Conservation (phyloP, 2,113 vertebrate species). For the Eretmochelys imbricata region DNA sequence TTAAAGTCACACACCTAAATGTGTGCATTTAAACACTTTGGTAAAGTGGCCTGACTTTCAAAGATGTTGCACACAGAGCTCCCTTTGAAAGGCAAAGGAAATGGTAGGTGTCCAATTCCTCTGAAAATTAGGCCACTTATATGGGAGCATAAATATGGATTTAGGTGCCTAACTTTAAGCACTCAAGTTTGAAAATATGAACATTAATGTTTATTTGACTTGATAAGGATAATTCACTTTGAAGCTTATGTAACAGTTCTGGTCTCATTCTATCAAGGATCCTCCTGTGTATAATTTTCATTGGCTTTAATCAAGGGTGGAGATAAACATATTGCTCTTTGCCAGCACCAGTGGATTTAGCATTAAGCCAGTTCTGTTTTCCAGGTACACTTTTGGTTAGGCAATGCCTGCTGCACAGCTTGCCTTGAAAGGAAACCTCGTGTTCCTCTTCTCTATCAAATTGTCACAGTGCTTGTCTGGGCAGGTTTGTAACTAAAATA, state of each 20-base stretch:
- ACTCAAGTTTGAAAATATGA: not conserved
- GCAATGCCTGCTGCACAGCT: not conserved
- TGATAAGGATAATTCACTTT: conserved; percentile 48
- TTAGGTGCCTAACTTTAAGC: conserved; percentile 11
- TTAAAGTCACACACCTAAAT: not conserved
- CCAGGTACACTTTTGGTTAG: not conserved
- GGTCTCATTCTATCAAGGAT: not conserved
- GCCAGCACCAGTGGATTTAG: not conserved
- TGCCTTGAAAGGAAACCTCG: conserved; percentile 37
- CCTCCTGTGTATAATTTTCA: accelerated
- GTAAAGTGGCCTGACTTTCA: not conserved
- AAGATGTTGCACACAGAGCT: not conserved
- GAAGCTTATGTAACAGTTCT: not conserved
- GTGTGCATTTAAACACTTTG: not conserved
- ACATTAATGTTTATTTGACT: conserved; percentile 20
- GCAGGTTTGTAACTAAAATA: not conserved
- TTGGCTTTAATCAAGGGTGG: not conserved
- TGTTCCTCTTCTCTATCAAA: not conserved
- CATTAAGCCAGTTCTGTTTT: not conserved
- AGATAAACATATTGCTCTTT: not conserved
- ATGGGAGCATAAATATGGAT: not conserved
- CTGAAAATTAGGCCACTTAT: not conserved
- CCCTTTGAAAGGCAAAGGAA: conserved; percentile 6
- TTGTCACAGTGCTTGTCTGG: not conserved
- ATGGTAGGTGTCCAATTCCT: not conserved